A percentile compares a stretch with the other conserved stretches of the same genome.
Evolutionary conservation across 2,888 invertebrate species (phyloP).

Genomic region (Noctua pronuba): DNA sequence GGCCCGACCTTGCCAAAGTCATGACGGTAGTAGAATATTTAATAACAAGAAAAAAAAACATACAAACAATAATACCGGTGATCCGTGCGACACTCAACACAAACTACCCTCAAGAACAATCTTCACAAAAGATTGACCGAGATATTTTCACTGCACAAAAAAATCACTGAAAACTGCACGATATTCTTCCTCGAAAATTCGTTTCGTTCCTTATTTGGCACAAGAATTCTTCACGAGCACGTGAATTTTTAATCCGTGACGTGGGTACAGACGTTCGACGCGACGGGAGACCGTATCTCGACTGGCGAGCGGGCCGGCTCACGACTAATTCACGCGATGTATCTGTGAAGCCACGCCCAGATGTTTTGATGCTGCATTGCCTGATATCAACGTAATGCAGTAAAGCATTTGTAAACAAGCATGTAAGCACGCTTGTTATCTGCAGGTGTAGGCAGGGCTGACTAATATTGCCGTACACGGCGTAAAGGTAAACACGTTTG

Average conservation of each 20-base stretch:
- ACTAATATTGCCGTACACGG: slow-evolving; percentile 7
- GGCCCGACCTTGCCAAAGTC: slow-evolving; percentile 72
- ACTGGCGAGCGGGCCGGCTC: slow-evolving; percentile 65
- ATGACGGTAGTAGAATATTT: slow-evolving; percentile 39
- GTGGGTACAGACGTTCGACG: slow-evolving; percentile 52
- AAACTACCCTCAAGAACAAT: slow-evolving; percentile 71
- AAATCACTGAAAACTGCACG: slow-evolving; percentile 38
- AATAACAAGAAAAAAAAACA: slow-evolving; percentile 37
- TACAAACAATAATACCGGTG: slow-evolving; percentile 48
- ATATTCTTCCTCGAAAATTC: slow-evolving; percentile 38
- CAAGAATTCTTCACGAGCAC: slow-evolving; percentile 47
- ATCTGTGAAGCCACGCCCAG: slow-evolving; percentile 79
- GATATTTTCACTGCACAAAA: slow-evolving; percentile 66
- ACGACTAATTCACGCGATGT: slow-evolving; percentile 61
- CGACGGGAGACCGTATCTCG: slow-evolving; percentile 54
- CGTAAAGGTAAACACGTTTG: background rate
- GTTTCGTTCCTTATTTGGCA: slow-evolving; percentile 53
- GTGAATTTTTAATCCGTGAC: slow-evolving; percentile 50
- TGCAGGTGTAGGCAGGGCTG: slow-evolving; percentile 13
- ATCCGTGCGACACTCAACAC: slow-evolving; percentile 67
- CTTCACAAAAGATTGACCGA: slow-evolving; percentile 73
- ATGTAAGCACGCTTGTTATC: slow-evolving; percentile 36
- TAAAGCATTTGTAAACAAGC: slow-evolving; percentile 65
- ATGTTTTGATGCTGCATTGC: slow-evolving; percentile 78
- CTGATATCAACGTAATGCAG: slow-evolving; percentile 61